Evolutionary conservation across 2,888 invertebrate genomes (phyloP), one percentile per base, ranked within the genome.

Genomic region (Meghimatium bilineatum): DNA sequence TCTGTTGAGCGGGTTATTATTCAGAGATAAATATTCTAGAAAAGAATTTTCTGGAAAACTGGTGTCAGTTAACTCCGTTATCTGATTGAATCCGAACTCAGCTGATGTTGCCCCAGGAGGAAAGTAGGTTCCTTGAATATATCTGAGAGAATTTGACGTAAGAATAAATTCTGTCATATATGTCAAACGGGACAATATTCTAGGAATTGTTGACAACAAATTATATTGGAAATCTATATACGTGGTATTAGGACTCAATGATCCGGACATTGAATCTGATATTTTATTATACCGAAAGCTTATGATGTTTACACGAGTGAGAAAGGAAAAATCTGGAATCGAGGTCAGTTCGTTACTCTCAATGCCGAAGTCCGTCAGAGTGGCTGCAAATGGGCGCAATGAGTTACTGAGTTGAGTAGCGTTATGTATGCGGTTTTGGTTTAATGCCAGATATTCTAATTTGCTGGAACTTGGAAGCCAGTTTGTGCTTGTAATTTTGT

Each of bases 51-150:
- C 60, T 36, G 76, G 76, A 38, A 76, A 76, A 23, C 60, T 60
- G 3, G 34, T n/a, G n/a, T 60, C 76, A 6, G 56, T 36, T 76
- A 76, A 10, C 29, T 76, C 60, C 12, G 76, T 76, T 20, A 76
- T 34, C 2, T 6, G 26, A 32, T 76, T 76, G 14, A 29, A 10
- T 17, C 32, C 60, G 26, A 76, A 38, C 1, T 60, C 26, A 5
- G 60, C 12, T 60, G 56, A 8, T 23, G 29, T 34, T n/a, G 34
- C 2, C 23, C 20, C 26, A 26, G 36, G 34, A 23, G 26, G 6
- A 8, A 6, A 32, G n/a, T n/a, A n/a, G 20, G 38, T 38, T 6
- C n/a, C 72, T n/a, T 49, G 49, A n/a, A 74, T 29, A 8, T 10
- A 14, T 29, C 26, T 29, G 29, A 74, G n/a, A 20, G 29, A 8